phyloP scores from a whole-genome alignment of 2,888 invertebrate species.

The Ophion costatus region DNA sequence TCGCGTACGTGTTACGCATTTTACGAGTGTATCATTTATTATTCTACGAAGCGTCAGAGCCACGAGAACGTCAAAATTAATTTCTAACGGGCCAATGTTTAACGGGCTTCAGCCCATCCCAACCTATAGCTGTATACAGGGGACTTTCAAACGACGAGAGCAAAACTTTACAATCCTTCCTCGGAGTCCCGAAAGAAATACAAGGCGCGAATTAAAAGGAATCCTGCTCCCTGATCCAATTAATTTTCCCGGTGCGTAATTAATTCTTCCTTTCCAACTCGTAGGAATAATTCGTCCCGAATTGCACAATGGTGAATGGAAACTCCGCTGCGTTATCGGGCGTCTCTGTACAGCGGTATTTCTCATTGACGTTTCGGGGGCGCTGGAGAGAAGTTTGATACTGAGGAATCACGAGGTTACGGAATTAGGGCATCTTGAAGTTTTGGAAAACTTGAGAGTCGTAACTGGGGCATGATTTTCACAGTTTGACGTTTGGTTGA shows the following conservation, averaged over 20 bases:
- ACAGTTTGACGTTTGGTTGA: not conserved
- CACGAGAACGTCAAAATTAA: slow-evolving; percentile 4
- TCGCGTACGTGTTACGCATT: not conserved
- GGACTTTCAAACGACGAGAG: not conserved
- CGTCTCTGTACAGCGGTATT: not conserved
- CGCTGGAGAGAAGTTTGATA: not conserved
- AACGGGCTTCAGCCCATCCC: not conserved
- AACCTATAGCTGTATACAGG: not conserved
- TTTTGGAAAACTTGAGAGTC: not conserved
- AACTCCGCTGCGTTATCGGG: not conserved
- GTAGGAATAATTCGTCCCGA: slow-evolving; percentile 1
- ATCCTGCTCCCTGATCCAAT: slow-evolving; percentile 2
- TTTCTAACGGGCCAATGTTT: not conserved
- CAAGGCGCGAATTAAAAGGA: not conserved
- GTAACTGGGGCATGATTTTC: not conserved
- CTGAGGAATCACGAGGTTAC: not conserved
- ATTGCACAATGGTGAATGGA: not conserved
- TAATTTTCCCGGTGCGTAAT: not conserved
- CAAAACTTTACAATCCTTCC: not conserved
- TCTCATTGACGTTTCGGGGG: not conserved
- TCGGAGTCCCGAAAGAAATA: not conserved
- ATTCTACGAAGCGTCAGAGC: not conserved
- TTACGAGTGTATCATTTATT: slow-evolving; percentile 10
- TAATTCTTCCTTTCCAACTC: not conserved
- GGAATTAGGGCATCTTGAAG: slow-evolving; percentile 2